phyloP scores from a whole-genome alignment of 2,888 invertebrate species.

The Epinotia bilunana region DNA sequence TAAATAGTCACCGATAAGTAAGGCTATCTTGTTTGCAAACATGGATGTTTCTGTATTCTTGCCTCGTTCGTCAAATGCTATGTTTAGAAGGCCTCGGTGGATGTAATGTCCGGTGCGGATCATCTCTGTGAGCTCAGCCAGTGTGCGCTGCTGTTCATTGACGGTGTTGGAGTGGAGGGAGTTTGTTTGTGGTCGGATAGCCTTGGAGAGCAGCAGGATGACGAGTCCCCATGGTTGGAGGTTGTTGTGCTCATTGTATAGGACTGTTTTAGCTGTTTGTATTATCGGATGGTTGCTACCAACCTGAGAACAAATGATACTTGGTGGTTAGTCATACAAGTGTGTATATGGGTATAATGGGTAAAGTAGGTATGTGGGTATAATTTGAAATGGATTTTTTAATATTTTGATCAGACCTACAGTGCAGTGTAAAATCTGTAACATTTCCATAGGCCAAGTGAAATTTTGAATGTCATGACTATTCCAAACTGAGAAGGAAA shows the following conservation, averaged over 20 bases:
- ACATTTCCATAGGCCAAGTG: too few species aligned
- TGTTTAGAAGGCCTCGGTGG: constrained; percentile 86
- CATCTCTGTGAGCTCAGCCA: constrained; percentile 92
- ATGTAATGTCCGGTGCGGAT: constrained; percentile 93
- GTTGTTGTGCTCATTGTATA: constrained; percentile 92
- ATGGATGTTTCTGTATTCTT: constrained; percentile 88
- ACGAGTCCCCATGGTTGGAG: constrained; percentile 94
- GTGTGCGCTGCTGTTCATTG: constrained; percentile 76
- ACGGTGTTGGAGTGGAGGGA: constrained; percentile 82
- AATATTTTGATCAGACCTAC: too few species aligned
- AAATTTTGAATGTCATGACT: too few species aligned
- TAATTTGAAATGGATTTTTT: too few species aligned
- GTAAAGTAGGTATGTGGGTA: too few species aligned
- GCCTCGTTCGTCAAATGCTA: constrained; percentile 75
- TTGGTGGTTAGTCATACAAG: not conserved
- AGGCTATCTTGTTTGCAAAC: constrained; percentile 95
- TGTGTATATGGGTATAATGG: too few species aligned
- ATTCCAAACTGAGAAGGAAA: too few species aligned
- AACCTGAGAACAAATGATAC: constrained; percentile 73
- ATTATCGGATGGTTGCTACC: constrained; percentile 94
- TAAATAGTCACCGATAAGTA: constrained; percentile 93
- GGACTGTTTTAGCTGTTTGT: constrained; percentile 92
- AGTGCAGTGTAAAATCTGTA: too few species aligned
- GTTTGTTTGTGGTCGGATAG: constrained; percentile 76
- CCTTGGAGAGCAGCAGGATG: constrained; percentile 92